Conservation (phyloP, 92 coral and sea anemone genomes). For the Blastomussa wellsi region DNA sequence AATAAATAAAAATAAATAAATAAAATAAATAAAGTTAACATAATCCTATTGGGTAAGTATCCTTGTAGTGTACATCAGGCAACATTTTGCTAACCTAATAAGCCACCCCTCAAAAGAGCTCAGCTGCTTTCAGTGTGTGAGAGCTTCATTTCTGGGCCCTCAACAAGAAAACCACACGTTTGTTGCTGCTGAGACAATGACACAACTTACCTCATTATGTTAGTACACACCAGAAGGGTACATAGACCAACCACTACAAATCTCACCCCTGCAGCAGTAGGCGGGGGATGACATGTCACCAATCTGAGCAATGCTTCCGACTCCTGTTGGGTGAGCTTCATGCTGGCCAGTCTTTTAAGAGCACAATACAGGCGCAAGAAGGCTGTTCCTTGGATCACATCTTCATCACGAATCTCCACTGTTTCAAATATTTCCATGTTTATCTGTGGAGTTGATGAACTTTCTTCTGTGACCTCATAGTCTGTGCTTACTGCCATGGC, state of each 20-base stretch:
- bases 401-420: conserved; percentile 77
- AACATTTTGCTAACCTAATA: too few species aligned
- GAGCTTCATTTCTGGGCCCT: too few species aligned
- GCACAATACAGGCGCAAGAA: conserved; percentile 89
- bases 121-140: too few species aligned
- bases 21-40: too few species aligned
- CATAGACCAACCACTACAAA: conserved; percentile 91
- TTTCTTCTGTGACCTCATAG: conserved; percentile 84
- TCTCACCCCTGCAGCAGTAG: conserved; percentile 90
- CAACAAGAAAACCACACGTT: not conserved
- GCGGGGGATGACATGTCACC: conserved; percentile 91
- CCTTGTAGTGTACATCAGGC: too few species aligned
- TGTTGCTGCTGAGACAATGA: not conserved
- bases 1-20: too few species aligned
- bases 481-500: conserved; percentile 97
- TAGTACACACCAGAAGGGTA: conserved; percentile 81
- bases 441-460: conserved; percentile 36
- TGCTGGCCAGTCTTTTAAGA: conserved; percentile 87
- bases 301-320: conserved; percentile 80
- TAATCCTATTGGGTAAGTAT: too few species aligned
- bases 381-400: conserved; percentile 83
- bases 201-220: conserved; percentile 67
- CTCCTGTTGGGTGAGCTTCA: conserved; percentile 90
- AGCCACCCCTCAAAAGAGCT: too few species aligned
- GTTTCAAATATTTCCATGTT: conserved; percentile 56